A percentile compares a stretch with the other conserved stretches of the same genome.
These are phyloP conservation scores for Rhorus exstirpatorius DNA, from an alignment of 2,888 invertebrate genomes.

Conservation along the genomic window DNA sequence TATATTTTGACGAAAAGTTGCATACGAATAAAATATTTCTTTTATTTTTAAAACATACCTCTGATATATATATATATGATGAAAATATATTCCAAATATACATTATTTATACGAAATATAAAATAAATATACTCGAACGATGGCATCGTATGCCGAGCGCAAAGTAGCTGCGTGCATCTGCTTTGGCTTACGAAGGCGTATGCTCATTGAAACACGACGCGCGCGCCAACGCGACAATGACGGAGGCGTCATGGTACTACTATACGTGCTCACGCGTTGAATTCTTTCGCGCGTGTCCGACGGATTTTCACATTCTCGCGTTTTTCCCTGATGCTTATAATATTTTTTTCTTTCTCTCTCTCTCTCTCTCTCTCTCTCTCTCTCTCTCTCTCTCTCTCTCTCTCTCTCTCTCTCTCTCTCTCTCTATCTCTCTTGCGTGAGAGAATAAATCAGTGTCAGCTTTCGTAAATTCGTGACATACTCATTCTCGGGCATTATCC, in stretches of 20 bases:
- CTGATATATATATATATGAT: no score
- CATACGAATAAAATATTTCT: no score
- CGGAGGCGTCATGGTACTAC: conserved; percentile 42
- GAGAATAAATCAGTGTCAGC: conserved; percentile 58
- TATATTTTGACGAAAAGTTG: no score
- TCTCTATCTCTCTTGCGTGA: conserved; percentile 14
- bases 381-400: neutral
- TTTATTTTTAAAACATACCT: no score
- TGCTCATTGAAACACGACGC: conserved; percentile 7
- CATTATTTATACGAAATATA: no score
- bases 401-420: conserved; percentile 13
- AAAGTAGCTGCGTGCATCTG: neutral
- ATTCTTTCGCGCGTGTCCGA: conserved; percentile 76
- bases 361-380: conserved; percentile 2
- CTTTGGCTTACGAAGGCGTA: neutral
- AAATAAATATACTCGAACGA: no score
- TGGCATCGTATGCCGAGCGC: neutral
- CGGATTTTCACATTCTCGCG: conserved; percentile 76
- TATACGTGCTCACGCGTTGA: conserved; percentile 56
- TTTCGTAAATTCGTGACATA: conserved; percentile 52
- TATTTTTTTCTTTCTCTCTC: conserved; percentile 1
- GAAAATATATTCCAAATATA: no score
- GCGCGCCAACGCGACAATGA: conserved; percentile 11
- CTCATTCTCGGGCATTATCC: conserved; percentile 36
- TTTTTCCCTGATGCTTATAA: conserved; percentile 66